A percentile compares a stretch with the other conserved stretches of the same genome.
Evolutionary conservation across 2,113 vertebrate species (phyloP).

Genomic region (Rallus limicola): DNA sequence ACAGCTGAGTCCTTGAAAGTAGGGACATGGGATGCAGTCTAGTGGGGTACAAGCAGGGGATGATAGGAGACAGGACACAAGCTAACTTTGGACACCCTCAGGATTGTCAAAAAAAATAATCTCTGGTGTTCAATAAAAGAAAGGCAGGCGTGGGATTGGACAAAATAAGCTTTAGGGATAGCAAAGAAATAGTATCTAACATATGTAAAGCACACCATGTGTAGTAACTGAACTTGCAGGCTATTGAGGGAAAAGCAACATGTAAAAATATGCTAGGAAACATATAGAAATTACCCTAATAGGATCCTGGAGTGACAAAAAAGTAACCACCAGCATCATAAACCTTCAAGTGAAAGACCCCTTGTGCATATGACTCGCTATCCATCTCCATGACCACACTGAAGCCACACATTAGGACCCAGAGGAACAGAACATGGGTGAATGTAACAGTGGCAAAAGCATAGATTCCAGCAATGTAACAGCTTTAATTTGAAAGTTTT

Average conservation of each 20-base stretch:
- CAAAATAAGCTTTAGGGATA: neutral
- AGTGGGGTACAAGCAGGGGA: neutral
- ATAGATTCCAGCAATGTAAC: neutral
- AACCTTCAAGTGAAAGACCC: neutral
- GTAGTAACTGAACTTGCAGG: neutral
- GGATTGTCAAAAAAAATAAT: neutral
- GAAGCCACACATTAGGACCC: neutral
- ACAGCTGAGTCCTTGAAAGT: neutral
- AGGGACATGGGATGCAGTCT: neutral
- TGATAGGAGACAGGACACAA: neutral
- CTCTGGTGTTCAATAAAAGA: neutral
- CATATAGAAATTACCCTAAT: neutral
- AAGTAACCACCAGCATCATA: neutral
- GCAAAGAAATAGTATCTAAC: neutral
- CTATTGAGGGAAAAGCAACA: neutral
- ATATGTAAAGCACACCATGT: neutral
- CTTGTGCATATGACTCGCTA: fast-evolving
- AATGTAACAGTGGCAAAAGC: neutral
- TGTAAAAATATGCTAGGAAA: neutral
- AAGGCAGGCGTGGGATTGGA: neutral
- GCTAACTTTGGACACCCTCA: neutral
- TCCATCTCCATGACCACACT: neutral
- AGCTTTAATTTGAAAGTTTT: neutral
- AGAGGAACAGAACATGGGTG: neutral
- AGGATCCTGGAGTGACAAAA: neutral